Base-by-base conservation (phyloP, 2,888 invertebrate species). In the Lottia scabra region DNA sequence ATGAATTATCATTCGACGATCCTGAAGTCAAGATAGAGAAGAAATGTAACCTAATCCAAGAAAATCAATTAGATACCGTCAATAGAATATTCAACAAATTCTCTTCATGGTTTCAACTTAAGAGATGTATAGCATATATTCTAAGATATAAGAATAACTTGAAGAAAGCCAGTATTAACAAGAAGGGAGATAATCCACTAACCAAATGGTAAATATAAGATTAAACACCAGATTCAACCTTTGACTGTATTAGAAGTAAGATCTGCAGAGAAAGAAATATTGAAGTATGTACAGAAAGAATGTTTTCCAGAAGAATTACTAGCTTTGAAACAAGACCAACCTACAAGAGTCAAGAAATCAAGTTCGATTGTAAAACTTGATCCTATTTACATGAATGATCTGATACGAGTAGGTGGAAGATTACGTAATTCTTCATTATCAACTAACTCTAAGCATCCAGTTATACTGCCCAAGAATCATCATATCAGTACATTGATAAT, bases 341-440 rank as follows among this genome's bases (percentile, higher is more conserved):
- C n/a, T 4, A 15, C 8, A 12, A 56, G 65, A 8, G 19, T 70
- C 12, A 43, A 43, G 27, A 63, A 70, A 65, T 23, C n/a, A 5
- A 65, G 70, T n/a, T 27, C 67, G 2, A 48, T 70, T 13, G 30
- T n/a, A 19, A 70, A 44, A 44, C 19, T 70, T 44, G 65, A 70
- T 38, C 65, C 65, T 23, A 13, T 69, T n/a, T n/a, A 23, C 13
- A 23, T 48, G 8, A 23, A 62, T 16, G 48, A 27, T 12, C 26
- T 68, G 19, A 45, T 68, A 16, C 56, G 68, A 68, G 68, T 56
- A 26, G 68, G 68, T 19, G 48, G 68, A 1, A 45, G 56, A 26
- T 23, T 67, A 6, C 13, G 38, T 5, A 48, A 56, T 27, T 23
- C 56, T 46, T 48, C 19, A 23, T 48, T 68, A 8, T 48, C 68